Evolutionary conservation across 2,113 vertebrate species (phyloP).

Genomic region (Tachycineta bicolor): DNA sequence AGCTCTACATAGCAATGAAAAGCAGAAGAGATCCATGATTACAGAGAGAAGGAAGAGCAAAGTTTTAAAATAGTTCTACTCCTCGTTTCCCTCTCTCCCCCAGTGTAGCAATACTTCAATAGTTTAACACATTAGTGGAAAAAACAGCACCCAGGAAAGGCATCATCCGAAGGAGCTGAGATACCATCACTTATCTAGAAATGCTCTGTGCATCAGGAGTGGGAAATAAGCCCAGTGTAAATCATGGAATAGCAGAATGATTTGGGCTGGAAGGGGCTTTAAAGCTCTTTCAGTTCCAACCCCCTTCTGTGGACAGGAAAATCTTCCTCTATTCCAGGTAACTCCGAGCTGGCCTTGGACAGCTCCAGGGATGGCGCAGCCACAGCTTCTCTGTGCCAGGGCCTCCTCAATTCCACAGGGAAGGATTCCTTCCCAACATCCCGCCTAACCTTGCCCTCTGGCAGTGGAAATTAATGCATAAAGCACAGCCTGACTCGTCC

Average conservation of each 20-base stretch:
- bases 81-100: neutral
- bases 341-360: neutral
- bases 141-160: slow-evolving; percentile 2
- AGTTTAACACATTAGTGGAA: neutral
- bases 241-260: neutral
- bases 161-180: neutral
- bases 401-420: neutral
- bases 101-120: neutral
- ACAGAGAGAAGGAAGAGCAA: neutral
- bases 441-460: neutral
- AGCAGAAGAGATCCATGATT: neutral
- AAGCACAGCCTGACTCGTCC: neutral
- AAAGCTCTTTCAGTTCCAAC: neutral
- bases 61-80: slow-evolving; percentile 5
- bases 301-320: neutral
- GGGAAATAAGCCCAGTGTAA: neutral
- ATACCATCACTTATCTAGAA: neutral
- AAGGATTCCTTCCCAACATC: neutral
- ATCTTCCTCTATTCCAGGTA: neutral
- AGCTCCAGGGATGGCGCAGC: neutral
- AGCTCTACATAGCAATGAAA: neutral
- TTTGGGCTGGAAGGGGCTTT: neutral
- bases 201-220: neutral
- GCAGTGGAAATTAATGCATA: neutral
- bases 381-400: neutral